Conservation (phyloP, 2,113 vertebrate species). For the Nicator chloris region DNA sequence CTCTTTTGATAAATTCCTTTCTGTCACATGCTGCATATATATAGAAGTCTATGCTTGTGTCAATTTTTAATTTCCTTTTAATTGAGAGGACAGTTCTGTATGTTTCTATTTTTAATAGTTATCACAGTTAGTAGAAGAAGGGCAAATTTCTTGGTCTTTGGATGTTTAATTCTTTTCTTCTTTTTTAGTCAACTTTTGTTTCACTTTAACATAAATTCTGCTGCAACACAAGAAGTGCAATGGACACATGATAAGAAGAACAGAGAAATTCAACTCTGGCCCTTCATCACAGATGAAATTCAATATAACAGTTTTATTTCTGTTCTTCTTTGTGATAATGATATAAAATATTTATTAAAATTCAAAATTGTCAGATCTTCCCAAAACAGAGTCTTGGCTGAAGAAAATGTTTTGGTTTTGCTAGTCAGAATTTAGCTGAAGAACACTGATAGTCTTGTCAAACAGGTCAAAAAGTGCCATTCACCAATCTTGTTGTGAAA, state of each 20-base stretch:
- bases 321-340: not conserved
- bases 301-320: not conserved
- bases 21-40: not conserved
- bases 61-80: not conserved
- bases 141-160: not conserved
- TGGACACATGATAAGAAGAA: not conserved
- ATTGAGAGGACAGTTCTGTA: not conserved
- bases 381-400: not conserved
- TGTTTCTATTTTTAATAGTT: not conserved
- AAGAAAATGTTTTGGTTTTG: not conserved
- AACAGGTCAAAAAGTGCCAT: not conserved
- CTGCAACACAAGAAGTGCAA: not conserved
- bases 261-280: not conserved
- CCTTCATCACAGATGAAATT: not conserved
- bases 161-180: not conserved
- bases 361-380: not conserved
- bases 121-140: not conserved
- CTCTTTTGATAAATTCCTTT: not conserved
- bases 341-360: not conserved
- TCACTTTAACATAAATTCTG: not conserved
- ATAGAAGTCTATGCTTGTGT: not conserved
- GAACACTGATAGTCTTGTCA: not conserved
- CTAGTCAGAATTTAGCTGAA: not conserved
- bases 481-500: not conserved
- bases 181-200: not conserved